phyloP scores from a whole-genome alignment of 1,140 invertebrate genomes.

The Tetragonula clypearis region DNA sequence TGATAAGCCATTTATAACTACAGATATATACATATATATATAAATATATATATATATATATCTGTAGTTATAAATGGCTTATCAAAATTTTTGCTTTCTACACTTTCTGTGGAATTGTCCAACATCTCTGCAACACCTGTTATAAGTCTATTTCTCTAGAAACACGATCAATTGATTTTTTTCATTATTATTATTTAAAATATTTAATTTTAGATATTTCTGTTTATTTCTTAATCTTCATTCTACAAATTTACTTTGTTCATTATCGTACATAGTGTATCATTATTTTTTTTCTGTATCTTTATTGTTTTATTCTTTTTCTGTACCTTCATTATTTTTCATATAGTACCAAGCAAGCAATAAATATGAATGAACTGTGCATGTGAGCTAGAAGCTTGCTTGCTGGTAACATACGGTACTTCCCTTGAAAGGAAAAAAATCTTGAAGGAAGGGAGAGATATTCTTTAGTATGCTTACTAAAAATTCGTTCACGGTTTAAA shows the following conservation, averaged over 20 bases:
- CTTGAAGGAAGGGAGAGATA: not conserved
- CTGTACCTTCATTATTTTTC: too few species aligned
- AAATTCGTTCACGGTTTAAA: conserved; percentile 35
- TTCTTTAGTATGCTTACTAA: not conserved
- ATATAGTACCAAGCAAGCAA: too few species aligned
- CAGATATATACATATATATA: too few species aligned
- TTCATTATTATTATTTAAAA: not conserved
- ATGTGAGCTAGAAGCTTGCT: too few species aligned
- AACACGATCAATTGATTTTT: not conserved
- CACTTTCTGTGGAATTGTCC: not conserved
- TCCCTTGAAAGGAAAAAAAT: not conserved
- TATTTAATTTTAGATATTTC: not conserved
- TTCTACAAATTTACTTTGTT: not conserved
- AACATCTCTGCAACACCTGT: not conserved
- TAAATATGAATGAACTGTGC: not conserved
- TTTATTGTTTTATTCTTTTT: not conserved
- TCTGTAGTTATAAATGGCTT: not conserved
- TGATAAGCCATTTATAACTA: too few species aligned
- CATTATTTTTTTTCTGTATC: not conserved
- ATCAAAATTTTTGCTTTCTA: not conserved
- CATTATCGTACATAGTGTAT: not conserved
- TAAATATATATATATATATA: too few species aligned
- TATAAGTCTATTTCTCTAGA: not conserved
- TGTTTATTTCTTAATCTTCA: not conserved
- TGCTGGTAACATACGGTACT: not conserved